A percentile compares a stretch with the other conserved stretches of the same genome.
Conservation (phyloP, 92 coral and sea anemone genomes). For the Galaxea fascicularis region DNA sequence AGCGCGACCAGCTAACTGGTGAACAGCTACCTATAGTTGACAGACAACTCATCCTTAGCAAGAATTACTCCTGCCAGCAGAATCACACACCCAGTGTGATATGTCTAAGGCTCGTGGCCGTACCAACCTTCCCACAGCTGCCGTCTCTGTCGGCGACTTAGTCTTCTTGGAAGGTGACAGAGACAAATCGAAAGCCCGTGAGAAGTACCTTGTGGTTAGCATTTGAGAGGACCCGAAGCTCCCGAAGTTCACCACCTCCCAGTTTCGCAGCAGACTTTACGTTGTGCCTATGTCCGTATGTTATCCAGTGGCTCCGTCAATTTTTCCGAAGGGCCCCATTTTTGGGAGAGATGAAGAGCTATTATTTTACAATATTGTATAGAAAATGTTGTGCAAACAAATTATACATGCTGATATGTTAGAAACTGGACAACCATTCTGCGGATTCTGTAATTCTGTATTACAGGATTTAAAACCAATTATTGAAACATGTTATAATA, state of each 20-base stretch:
- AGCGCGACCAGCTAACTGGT: conserved; percentile 56
- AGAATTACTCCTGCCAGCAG: conserved; percentile 2
- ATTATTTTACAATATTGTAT: too few species aligned
- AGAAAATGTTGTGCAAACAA: too few species aligned
- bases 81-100: conserved; percentile 9
- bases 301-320: not conserved
- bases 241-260: conserved; percentile 18
- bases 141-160: conserved; percentile 54
- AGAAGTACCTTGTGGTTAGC: conserved; percentile 41
- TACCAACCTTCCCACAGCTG: not conserved
- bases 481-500: too few species aligned
- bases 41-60: conserved; percentile 22
- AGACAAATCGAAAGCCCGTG: conserved; percentile 45
- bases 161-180: conserved; percentile 42
- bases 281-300: not conserved
- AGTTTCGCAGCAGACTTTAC: conserved; percentile 1
- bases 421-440: too few species aligned
- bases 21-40: conserved; percentile 35
- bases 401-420: too few species aligned
- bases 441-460: too few species aligned
- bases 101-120: conserved; percentile 47
- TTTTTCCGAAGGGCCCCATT: not conserved
- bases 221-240: conserved; percentile 5
- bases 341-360: too few species aligned
- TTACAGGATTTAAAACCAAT: too few species aligned